These are phyloP conservation scores for Huso huso DNA, from an alignment of 2,797 vertebrate genomes.

Conservation along the genomic window DNA sequence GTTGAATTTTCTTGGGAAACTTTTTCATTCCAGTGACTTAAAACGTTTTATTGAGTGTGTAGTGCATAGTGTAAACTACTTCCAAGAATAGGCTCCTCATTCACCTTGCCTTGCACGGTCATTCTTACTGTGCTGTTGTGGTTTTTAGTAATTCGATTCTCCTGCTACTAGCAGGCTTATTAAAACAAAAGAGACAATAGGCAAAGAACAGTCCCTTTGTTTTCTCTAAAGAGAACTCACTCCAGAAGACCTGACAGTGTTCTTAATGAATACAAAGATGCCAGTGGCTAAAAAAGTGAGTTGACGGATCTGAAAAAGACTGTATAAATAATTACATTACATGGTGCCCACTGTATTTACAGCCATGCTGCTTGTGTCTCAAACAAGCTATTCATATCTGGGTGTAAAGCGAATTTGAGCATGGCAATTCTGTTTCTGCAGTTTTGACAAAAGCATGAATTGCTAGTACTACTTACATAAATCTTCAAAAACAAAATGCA, in stretches of 20 bases:
- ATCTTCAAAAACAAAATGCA: neutral
- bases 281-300: conserved; percentile 39
- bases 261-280: conserved; percentile 43
- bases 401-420: conserved; percentile 46
- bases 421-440: conserved; percentile 51
- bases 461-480: too few relatives aligned
- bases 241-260: conserved; percentile 45
- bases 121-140: conserved; percentile 9
- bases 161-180: conserved; percentile 59
- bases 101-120: too few relatives aligned
- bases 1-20: too few relatives aligned
- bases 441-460: too few relatives aligned
- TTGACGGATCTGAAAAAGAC: conserved; percentile 49
- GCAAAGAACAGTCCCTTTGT: conserved; percentile 61
- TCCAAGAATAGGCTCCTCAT: too few relatives aligned
- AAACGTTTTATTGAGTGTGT: too few relatives aligned
- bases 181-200: conserved; percentile 67
- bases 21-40: too few relatives aligned
- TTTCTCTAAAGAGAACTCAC: conserved; percentile 51
- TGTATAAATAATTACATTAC: conserved; percentile 65
- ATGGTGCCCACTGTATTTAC: conserved; percentile 48
- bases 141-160: conserved; percentile 53
- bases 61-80: too few relatives aligned
- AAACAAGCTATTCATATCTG: conserved; percentile 42
- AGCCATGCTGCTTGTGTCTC: conserved; percentile 24